phyloP scores from a whole-genome alignment of 2,113 vertebrate genomes.

The Ophthalmolycus amberensis region DNA sequence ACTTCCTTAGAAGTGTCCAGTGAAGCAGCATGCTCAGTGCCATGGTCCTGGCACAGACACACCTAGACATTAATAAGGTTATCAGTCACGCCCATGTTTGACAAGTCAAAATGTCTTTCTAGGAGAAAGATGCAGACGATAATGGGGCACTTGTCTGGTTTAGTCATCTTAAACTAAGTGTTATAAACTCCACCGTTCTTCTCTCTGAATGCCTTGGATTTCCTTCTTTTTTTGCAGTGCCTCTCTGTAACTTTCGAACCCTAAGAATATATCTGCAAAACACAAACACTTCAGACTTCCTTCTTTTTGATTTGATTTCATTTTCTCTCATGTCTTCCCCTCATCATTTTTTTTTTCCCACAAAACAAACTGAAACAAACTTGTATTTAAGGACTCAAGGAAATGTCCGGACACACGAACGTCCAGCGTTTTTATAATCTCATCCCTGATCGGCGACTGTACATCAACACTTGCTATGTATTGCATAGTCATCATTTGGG shows the following conservation, averaged over 20 bases:
- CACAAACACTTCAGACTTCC: background rate
- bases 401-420: background rate
- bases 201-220: slow-evolving; percentile 41
- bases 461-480: background rate
- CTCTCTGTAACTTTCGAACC: background rate
- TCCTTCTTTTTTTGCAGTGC: slow-evolving; percentile 42
- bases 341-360: slow-evolving; percentile 10
- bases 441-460: slow-evolving; percentile 1
- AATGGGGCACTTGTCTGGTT: background rate
- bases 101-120: slow-evolving; percentile 14
- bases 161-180: background rate
- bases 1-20: background rate
- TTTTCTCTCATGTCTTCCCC: slow-evolving; percentile 12
- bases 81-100: background rate
- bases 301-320: background rate
- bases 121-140: background rate
- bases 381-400: slow-evolving; percentile 10
- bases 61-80: background rate
- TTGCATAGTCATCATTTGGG: slow-evolving; percentile 9
- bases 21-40: background rate
- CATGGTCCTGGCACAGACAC: background rate
- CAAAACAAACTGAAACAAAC: slow-evolving; percentile 5
- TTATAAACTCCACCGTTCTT: background rate
- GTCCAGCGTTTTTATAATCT: slow-evolving; percentile 1
- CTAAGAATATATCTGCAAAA: background rate